phyloP scores from a whole-genome alignment of 2,113 vertebrate species.

The Hydrolagus affinis region DNA sequence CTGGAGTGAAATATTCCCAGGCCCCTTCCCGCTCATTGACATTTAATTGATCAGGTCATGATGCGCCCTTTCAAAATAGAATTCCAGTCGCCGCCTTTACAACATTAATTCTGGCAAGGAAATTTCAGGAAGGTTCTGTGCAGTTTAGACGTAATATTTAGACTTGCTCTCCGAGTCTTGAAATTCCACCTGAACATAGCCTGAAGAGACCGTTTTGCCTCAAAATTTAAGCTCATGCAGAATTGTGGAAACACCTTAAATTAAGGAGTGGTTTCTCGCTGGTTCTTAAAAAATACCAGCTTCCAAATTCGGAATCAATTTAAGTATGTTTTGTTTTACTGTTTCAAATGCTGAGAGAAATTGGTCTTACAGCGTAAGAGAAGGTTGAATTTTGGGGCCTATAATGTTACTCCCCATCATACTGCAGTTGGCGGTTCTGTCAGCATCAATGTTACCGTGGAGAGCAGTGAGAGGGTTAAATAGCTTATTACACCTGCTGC shows the following conservation, averaged over 20 bases:
- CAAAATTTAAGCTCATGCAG: too few relatives aligned
- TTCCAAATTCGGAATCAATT: too few relatives aligned
- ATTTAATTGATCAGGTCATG: background rate
- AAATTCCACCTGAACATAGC: too few relatives aligned
- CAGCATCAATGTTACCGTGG: background rate
- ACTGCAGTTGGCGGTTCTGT: background rate
- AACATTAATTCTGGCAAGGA: background rate
- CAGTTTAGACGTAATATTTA: too few relatives aligned
- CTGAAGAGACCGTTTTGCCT: too few relatives aligned
- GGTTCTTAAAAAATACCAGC: too few relatives aligned
- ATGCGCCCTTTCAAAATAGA: background rate
- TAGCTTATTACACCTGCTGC: constrained; percentile 37
- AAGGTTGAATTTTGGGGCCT: background rate
- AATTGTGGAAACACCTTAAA: too few relatives aligned
- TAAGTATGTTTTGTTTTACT: too few relatives aligned
- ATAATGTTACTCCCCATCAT: background rate
- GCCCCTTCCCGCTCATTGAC: background rate
- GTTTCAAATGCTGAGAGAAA: too few relatives aligned
- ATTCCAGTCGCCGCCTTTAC: background rate
- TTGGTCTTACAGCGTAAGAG: background rate
- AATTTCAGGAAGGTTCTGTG: background rate
- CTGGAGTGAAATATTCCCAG: background rate
- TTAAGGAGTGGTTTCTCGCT: too few relatives aligned
- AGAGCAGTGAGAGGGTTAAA: background rate
- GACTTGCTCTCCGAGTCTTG: too few relatives aligned